Percentiles rank a stretch among this genome's conserved stretches.
Conservation (phyloP, 2,113 vertebrate genomes). For the Cinclus cinclus region DNA sequence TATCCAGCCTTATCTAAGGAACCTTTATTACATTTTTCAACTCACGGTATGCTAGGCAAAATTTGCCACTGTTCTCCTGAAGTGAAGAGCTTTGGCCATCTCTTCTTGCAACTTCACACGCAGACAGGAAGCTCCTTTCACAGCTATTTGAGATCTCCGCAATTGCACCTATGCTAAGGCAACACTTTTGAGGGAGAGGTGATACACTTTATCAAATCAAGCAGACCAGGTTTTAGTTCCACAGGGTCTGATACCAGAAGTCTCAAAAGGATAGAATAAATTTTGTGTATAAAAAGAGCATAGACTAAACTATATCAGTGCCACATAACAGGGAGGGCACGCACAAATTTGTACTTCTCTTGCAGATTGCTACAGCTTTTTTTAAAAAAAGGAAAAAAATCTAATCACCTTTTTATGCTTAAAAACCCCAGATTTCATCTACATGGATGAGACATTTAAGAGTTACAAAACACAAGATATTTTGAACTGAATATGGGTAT, state of each 20-base stretch:
- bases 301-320: not conserved
- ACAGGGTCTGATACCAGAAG: not conserved
- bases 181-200: not conserved
- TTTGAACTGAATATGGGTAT: not conserved
- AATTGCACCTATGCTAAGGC: not conserved
- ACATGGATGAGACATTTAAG: not conserved
- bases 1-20: not conserved
- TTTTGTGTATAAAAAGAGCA: not conserved
- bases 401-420: not conserved
- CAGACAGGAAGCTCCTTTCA: not conserved
- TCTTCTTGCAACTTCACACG: not conserved
- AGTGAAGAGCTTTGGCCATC: not conserved
- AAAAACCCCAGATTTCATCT: not conserved
- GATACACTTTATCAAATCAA: not conserved
- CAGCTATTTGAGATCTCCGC: not conserved
- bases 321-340: not conserved
- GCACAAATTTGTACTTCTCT: not conserved
- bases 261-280: fast-evolving
- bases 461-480: not conserved
- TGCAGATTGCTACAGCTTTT: not conserved
- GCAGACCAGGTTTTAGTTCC: not conserved
- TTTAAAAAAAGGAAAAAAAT: not conserved
- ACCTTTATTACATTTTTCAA: not conserved
- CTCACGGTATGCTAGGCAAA: not conserved
- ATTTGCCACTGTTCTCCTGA: not conserved